Evolutionary conservation across 2,888 invertebrate species (phyloP).

Genomic region (Helobdella robusta): DNA sequence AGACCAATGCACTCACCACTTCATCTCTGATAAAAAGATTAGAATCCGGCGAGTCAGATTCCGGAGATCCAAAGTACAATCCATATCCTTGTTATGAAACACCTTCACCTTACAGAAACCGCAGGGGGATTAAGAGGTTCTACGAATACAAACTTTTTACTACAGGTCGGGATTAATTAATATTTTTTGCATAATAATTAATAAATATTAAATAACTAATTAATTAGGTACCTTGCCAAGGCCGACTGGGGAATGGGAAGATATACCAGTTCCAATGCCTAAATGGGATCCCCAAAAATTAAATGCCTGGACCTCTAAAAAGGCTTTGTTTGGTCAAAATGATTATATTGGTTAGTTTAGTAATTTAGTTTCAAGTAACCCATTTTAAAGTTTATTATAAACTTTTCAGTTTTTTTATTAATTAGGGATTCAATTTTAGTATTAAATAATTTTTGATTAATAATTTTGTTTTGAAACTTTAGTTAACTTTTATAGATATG

Average conservation of each 20-base stretch:
- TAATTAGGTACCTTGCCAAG: constrained; percentile 32
- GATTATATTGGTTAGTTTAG: constrained; percentile 68
- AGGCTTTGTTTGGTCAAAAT: constrained; percentile 83
- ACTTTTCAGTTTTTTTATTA: background rate
- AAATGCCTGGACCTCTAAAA: constrained; percentile 61
- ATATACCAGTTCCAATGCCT: constrained; percentile 29
- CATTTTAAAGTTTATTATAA: background rate
- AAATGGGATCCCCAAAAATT: constrained; percentile 17
- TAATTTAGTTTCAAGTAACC: background rate
- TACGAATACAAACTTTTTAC: constrained; percentile 26
- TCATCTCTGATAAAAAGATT: too few species aligned
- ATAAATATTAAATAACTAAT: background rate
- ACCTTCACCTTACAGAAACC: constrained; percentile 26
- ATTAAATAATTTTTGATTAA: background rate
- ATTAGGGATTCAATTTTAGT: constrained; percentile 3
- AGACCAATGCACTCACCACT: too few species aligned
- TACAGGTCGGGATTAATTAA: constrained; percentile 23
- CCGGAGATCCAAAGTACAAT: constrained; percentile 17
- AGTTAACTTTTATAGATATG: background rate
- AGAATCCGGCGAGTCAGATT: too few species aligned
- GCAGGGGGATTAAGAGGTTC: constrained; percentile 11
- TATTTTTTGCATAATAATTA: background rate
- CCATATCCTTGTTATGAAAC: constrained; percentile 29
- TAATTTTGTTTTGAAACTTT: background rate
- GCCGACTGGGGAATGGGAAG: constrained; percentile 31